Percentiles rank a stretch among this genome's conserved stretches.
These are phyloP conservation scores for Mastacembelus armatus DNA, from an alignment of 2,797 vertebrate species.

Conservation along the genomic window DNA sequence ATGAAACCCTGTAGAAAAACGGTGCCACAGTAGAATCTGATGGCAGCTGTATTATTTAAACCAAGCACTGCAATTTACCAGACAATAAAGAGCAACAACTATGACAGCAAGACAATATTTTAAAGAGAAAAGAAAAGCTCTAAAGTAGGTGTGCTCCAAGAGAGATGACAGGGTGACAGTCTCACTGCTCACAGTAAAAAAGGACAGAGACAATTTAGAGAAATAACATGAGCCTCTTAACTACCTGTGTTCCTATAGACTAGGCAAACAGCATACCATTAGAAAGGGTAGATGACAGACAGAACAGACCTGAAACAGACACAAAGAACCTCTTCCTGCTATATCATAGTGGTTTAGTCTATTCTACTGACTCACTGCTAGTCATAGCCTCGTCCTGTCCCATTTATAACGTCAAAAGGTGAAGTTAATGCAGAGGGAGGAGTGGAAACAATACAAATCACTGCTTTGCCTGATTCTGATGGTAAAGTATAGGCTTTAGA, in stretches of 20 bases:
- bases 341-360: conserved; percentile 53
- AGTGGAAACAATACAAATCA: conserved; percentile 55
- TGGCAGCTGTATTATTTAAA: conserved; percentile 14
- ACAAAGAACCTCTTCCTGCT: conserved; percentile 43
- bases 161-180: conserved; percentile 68
- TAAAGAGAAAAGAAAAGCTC: conserved; percentile 64
- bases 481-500: conserved; percentile 63
- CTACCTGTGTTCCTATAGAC: conserved; percentile 55
- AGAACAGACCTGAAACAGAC: conserved; percentile 35
- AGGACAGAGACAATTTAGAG: conserved; percentile 30
- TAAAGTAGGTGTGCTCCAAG: conserved; percentile 58
- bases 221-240: conserved; percentile 67
- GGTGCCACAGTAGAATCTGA: conserved; percentile 1
- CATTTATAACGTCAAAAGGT: conserved; percentile 51
- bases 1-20: background rate
- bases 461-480: conserved; percentile 65
- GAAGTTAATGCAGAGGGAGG: conserved; percentile 52
- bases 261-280: conserved; percentile 63
- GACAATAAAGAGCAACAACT: conserved; percentile 22
- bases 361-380: conserved; percentile 61
- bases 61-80: conserved; percentile 44
- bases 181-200: conserved; percentile 25
- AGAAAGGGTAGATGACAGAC: conserved; percentile 68
- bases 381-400: conserved; percentile 19
- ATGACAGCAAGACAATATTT: conserved; percentile 34